Percentiles rank a stretch among this genome's conserved stretches.
These are phyloP conservation scores for Nomada ferruginata DNA, from an alignment of 2,888 invertebrate genomes.

Conservation along the genomic window DNA sequence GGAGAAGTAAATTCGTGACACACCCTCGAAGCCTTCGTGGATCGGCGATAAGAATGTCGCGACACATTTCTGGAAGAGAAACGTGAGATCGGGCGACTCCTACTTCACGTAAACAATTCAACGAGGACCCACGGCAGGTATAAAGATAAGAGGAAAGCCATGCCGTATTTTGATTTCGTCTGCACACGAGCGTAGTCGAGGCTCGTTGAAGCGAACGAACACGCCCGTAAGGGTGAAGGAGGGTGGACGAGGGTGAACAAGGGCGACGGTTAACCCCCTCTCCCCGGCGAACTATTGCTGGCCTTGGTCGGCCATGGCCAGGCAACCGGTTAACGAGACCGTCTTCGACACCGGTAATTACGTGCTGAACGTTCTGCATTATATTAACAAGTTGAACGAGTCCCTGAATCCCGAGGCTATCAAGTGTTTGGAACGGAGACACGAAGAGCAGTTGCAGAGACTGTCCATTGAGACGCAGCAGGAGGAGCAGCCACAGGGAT, in stretches of 20 bases:
- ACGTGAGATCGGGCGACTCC: neutral
- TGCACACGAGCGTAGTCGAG: neutral
- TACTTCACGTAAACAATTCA: neutral
- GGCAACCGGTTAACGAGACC: conserved; percentile 59
- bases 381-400: conserved; percentile 75
- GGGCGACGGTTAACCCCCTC: neutral
- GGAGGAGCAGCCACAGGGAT: conserved; percentile 80
- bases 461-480: conserved; percentile 1
- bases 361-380: conserved; percentile 71
- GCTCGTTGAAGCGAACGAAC: neutral
- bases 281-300: neutral
- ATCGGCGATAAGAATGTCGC: neutral
- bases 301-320: conserved; percentile 57
- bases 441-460: conserved; percentile 44
- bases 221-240: neutral
- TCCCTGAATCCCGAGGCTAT: conserved; percentile 68
- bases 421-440: conserved; percentile 65
- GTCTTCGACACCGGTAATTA: conserved; percentile 69
- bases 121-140: neutral
- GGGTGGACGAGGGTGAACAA: neutral
- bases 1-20: neutral
- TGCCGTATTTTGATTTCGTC: neutral
- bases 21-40: neutral
- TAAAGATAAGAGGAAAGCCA: conserved; percentile 4
- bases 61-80: neutral